A percentile compares a stretch with the other conserved stretches of the same genome.
These are phyloP conservation scores for Octodonta nipae DNA, from an alignment of 2,888 invertebrate genomes.

Conservation along the genomic window DNA sequence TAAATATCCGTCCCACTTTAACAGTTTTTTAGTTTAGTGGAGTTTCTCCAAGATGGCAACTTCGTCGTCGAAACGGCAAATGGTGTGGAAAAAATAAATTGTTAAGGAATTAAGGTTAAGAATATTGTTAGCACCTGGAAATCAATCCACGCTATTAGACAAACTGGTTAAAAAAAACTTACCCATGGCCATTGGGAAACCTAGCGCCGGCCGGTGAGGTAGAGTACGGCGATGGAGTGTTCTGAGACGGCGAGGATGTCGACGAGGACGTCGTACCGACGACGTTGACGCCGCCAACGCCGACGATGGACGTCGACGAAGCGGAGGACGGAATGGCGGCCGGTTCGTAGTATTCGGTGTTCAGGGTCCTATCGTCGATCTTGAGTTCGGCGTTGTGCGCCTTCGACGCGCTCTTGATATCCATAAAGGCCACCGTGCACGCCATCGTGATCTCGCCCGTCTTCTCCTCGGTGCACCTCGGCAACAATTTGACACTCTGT, in stretches of 20 bases:
- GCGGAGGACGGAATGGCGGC: conserved; percentile 51
- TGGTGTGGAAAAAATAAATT: too few relatives aligned
- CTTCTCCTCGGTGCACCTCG: conserved; percentile 37
- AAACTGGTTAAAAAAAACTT: conserved; percentile 27
- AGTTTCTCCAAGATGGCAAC: too few relatives aligned
- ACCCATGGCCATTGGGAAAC: conserved; percentile 43
- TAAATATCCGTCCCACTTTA: too few relatives aligned
- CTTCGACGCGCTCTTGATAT: conserved; percentile 91
- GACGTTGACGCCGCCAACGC: conserved; percentile 37
- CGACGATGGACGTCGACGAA: conserved; percentile 27
- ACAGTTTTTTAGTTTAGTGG: too few relatives aligned
- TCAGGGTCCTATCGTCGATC: conserved; percentile 73
- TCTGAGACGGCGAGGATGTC: conserved; percentile 20
- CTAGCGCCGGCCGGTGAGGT: conserved; percentile 44
- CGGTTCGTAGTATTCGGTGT: conserved; percentile 86
- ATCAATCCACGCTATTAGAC: background rate
- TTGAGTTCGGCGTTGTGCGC: conserved; percentile 80
- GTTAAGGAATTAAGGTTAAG: too few relatives aligned
- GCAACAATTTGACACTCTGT: conserved; percentile 88
- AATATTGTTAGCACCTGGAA: too few relatives aligned
- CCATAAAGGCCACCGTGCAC: conserved; percentile 89
- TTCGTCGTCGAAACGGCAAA: too few relatives aligned
- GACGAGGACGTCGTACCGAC: conserved; percentile 13
- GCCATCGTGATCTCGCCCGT: conserved; percentile 53
- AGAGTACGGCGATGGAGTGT: conserved; percentile 43